Evolutionary conservation across 2,888 invertebrate genomes (phyloP).

Genomic region (Mythimna impura): DNA sequence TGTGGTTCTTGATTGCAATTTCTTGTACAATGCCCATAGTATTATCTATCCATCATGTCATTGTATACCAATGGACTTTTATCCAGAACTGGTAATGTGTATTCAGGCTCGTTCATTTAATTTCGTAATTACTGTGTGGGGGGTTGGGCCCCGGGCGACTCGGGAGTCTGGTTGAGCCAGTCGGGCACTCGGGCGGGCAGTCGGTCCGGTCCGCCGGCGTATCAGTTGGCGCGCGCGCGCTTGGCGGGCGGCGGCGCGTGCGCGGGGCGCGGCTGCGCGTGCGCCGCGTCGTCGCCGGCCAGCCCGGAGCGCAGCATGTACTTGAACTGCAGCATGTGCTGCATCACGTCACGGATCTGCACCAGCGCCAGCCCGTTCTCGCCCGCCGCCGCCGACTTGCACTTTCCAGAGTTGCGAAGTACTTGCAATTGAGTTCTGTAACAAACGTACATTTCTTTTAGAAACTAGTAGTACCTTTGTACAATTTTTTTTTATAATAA

Average conservation of each 20-base stretch:
- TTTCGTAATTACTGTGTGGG: neutral
- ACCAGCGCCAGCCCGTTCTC: constrained; percentile 94
- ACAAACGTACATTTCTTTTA: neutral
- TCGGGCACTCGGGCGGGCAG: neutral
- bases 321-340: constrained; percentile 96
- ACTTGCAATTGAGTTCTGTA: constrained; percentile 94
- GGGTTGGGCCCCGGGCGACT: neutral
- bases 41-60: neutral
- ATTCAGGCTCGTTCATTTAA: neutral
- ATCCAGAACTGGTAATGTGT: neutral
- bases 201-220: too few species aligned
- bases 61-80: neutral
- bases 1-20: neutral
- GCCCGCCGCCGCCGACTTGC: constrained; percentile 91
- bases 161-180: constrained; percentile 15
- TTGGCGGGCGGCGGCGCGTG: constrained; percentile 70
- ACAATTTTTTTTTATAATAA: too few species aligned
- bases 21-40: neutral
- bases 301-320: constrained; percentile 93
- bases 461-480: too few species aligned
- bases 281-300: constrained; percentile 72
- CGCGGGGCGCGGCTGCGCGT: constrained; percentile 66
- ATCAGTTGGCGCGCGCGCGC: constrained; percentile 82
- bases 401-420: constrained; percentile 94
- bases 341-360: constrained; percentile 95